Base-by-base conservation (phyloP, 2,113 vertebrate species). In the Talpa occidentalis region DNA sequence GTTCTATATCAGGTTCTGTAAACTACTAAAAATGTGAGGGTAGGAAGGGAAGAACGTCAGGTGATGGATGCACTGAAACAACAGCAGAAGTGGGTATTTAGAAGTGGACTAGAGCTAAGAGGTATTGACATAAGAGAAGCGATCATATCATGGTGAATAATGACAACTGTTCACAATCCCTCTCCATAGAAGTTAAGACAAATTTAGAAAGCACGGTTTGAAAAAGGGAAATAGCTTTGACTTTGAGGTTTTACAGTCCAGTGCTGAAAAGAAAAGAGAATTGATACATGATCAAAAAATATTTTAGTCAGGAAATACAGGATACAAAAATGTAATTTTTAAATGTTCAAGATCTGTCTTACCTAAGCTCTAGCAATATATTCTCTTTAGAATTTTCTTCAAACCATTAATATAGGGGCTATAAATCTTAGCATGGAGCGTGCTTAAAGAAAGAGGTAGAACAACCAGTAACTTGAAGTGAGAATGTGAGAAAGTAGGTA, bases 1-100 rank as follows among this genome's bases (percentile, higher is more conserved):
- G 16, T 74, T 59, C 49, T 26, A 26, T 21, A 10, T 78, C 37
- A 66, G n/a, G 1, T 73, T 67, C 10, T 4, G 1, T 3, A 47
- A 47, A 74, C 40, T 30, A 16, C 16, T 30, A 17, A 44, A 72
- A 62, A 32, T 8, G 52, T 11, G 8, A 15, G 30, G 49, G 37
- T 56, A 21, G 72, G 37, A 19, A 62, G 8, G 40, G 26, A 62
- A 52, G 7, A 42, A 12, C 28, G 60, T 54, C 67, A 74, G 76
- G 21, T 21, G n/a, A 22, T 47, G 54, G 1, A 11, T 1, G 22
- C 8, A 14, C 6, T 40, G 21, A 10, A 17, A 42, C 3, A 0
- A 26, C 6, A 7, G 83, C 17, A 12, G 70, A 66, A 66, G 14
- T 76, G 35, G 74, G 28, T 37, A 22, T 14, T n/a, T 54, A 32